These are phyloP conservation scores for Gallinago paraguaiae DNA, from an alignment of 2,113 vertebrate species.

Conservation along the genomic window DNA sequence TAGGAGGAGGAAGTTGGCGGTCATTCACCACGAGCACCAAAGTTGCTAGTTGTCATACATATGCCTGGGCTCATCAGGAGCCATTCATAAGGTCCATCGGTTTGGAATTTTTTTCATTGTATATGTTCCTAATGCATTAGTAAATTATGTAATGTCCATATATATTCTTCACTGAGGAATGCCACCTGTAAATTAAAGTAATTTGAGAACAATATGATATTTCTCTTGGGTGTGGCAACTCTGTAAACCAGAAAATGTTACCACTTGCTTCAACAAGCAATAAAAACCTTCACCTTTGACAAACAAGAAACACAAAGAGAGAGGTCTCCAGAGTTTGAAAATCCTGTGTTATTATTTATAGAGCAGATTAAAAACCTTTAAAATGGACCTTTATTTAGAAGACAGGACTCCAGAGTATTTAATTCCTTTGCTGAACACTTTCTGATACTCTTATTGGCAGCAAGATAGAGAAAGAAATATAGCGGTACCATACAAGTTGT, in stretches of 20 bases:
- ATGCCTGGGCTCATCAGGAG: not conserved
- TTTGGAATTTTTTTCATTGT: not conserved
- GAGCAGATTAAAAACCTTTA: not conserved
- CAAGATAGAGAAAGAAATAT: not conserved
- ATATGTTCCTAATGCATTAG: not conserved
- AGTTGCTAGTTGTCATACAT: not conserved
- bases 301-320: not conserved
- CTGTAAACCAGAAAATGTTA: not conserved
- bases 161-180: not conserved
- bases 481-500: not conserved
- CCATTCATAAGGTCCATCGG: accelerated
- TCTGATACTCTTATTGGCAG: not conserved
- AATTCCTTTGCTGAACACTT: not conserved
- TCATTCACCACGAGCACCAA: not conserved
- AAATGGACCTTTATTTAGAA: not conserved
- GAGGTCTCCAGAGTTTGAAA: not conserved
- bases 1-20: not conserved
- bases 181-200: not conserved
- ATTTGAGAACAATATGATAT: not conserved
- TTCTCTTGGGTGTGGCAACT: not conserved
- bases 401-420: not conserved
- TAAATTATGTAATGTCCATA: not conserved
- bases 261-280: not conserved
- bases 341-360: not conserved
- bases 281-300: not conserved